phyloP scores from a whole-genome alignment of 2,113 vertebrate species.

The Odobenus rosmarus region DNA sequence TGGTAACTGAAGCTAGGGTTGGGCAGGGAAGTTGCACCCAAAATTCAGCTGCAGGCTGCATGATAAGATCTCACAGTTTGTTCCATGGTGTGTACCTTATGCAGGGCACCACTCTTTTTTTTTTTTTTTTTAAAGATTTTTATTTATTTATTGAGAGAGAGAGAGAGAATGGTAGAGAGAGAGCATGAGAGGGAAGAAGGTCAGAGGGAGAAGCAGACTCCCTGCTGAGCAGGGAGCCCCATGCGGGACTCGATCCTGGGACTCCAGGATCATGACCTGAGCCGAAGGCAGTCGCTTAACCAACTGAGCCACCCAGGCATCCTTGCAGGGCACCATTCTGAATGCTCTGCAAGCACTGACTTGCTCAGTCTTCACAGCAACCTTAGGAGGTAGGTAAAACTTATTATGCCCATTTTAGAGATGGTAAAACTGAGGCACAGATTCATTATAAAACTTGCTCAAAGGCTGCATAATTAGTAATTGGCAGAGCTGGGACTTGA shows the following conservation, averaged over 20 bases:
- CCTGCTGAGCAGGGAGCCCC: too few relatives aligned
- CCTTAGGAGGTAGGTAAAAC: neutral
- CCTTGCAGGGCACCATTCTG: neutral
- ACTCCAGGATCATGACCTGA: too few relatives aligned
- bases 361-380: neutral
- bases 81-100: accelerated
- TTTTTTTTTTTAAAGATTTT: too few relatives aligned
- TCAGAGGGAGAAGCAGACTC: too few relatives aligned
- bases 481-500: neutral
- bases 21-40: neutral
- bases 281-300: too few relatives aligned
- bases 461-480: neutral
- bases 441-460: neutral
- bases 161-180: too few relatives aligned
- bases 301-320: too few relatives aligned
- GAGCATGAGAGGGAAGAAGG: too few relatives aligned
- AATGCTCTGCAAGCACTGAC: neutral
- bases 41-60: neutral
- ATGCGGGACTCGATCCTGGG: too few relatives aligned
- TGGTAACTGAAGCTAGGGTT: neutral
- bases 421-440: neutral
- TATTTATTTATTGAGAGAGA: too few relatives aligned
- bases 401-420: neutral
- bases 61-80: accelerated
- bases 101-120: neutral